A percentile compares a stretch with the other conserved stretches of the same genome.
Evolutionary conservation across 2,113 vertebrate species (phyloP).

Genomic region (Xerus inauris): DNA sequence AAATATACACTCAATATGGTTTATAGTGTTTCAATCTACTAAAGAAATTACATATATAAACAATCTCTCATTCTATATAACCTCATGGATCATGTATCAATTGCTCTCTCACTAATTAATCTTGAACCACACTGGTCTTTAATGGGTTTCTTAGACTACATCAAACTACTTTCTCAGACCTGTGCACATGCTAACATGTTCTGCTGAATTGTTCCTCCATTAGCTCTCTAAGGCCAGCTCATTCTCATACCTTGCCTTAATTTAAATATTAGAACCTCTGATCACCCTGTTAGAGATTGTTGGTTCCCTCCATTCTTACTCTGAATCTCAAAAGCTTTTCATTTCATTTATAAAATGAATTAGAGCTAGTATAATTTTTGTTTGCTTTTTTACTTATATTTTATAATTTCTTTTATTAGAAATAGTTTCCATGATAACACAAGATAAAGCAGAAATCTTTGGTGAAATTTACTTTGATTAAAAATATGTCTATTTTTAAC

Average conservation of each 20-base stretch:
- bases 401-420: neutral
- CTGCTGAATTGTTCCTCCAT: neutral
- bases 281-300: neutral
- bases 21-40: neutral
- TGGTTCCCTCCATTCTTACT: neutral
- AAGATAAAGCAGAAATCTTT: neutral
- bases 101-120: neutral
- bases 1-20: neutral
- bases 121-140: neutral
- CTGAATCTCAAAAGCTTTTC: neutral
- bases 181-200: neutral
- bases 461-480: neutral
- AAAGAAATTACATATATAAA: neutral
- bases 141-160: neutral
- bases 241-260: neutral
- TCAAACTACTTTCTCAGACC: neutral
- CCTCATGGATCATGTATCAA: too few relatives aligned
- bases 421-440: neutral
- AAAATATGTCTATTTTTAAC: neutral
- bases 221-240: neutral
- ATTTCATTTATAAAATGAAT: neutral
- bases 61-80: too few relatives aligned
- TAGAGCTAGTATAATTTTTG: neutral
- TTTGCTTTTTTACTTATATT: neutral
- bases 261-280: neutral